Base-by-base conservation (phyloP, 64 coral and sea anemone genomes). In the Stylophora pistillata region DNA sequence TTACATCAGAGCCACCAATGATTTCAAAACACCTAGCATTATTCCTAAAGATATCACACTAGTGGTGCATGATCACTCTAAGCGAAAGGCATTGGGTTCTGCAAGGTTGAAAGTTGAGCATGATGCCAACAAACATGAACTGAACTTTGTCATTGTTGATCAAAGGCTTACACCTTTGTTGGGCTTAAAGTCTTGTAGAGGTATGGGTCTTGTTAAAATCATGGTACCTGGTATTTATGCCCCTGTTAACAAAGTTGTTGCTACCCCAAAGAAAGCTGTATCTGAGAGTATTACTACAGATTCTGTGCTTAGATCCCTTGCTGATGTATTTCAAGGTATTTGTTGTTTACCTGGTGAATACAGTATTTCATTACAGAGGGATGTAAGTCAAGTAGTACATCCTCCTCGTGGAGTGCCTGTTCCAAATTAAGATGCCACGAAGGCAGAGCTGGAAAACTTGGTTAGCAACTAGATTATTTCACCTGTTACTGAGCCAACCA, bases 81-180 rank as follows among this genome's bases (percentile, higher is more conserved):
- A 89, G 76, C 30, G 87, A 80, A 89, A 89, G 75, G 87, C 87
- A 71, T 55, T 80, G 53, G 87, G 76, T 56, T 89, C 74, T 89
- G 61, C 76, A 55, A 79, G 76, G 75, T 58, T 80, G 60, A 72
- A 72, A 71, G 87, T 80, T 20, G 65, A 77, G 70, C 76, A 79
- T 89, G 30, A 89, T 71, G 87, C 62, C 56, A 89, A 34, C 87
- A 89, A 79, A 53, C n/a, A n/a, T n/a, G n/a, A n/a, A n/a, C n/a
- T n/a, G n/a, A n/a, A n/a, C n/a, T n/a, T n/a, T n/a, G n/a, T 88
- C 41, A 58, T 73, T 74, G 82, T 86, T 86, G 82, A 64, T 69
- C 66, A 86, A 73, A 55, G 56, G 32, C 69, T 87, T 87, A 87
- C 85, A 86, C 84, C 66, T 74, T 74, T 87, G 85, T 30, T 87